A percentile compares a stretch with the other conserved stretches of the same genome.
Conservation (phyloP, 2,797 vertebrate species). For the Gobio occitaniae region DNA sequence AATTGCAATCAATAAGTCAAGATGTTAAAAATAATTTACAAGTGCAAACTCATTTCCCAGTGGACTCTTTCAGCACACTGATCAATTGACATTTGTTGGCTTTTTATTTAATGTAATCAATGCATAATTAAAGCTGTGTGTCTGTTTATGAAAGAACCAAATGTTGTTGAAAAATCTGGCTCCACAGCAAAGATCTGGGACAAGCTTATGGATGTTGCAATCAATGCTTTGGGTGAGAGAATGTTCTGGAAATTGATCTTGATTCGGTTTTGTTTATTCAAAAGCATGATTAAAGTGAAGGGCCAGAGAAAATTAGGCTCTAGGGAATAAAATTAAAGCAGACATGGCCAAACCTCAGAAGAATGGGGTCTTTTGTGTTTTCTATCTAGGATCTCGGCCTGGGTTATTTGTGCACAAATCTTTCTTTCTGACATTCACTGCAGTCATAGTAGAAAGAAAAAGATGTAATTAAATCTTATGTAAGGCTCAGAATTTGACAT, state of each 20-base stretch:
- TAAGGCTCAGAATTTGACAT: slow-evolving; percentile 38
- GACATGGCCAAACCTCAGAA: slow-evolving; percentile 26
- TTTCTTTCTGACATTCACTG: slow-evolving; percentile 4
- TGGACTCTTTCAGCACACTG: slow-evolving; percentile 18
- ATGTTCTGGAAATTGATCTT: slow-evolving; percentile 35
- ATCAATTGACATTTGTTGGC: background rate
- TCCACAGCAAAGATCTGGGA: background rate
- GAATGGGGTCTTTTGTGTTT: slow-evolving; percentile 46
- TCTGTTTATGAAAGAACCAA: slow-evolving; percentile 1
- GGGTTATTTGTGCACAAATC: slow-evolving; percentile 27
- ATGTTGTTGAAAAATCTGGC: background rate
- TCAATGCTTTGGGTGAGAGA: slow-evolving; percentile 36
- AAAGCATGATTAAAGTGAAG: slow-evolving; percentile 50
- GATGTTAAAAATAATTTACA: slow-evolving; percentile 17
- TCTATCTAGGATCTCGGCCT: slow-evolving; percentile 22
- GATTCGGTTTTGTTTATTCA: slow-evolving; percentile 49
- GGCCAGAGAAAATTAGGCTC: slow-evolving; percentile 29
- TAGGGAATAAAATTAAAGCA: slow-evolving; percentile 29
- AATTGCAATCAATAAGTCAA: slow-evolving; percentile 28
- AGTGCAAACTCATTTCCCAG: slow-evolving; percentile 15
- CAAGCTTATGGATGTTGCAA: slow-evolving; percentile 13
- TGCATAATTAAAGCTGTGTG: slow-evolving; percentile 15
- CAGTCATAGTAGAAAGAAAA: background rate
- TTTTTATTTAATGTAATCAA: slow-evolving; percentile 1
- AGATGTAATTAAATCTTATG: slow-evolving; percentile 48